Base-by-base conservation (phyloP, 2,888 invertebrate genomes). In the Torymus auratus region DNA sequence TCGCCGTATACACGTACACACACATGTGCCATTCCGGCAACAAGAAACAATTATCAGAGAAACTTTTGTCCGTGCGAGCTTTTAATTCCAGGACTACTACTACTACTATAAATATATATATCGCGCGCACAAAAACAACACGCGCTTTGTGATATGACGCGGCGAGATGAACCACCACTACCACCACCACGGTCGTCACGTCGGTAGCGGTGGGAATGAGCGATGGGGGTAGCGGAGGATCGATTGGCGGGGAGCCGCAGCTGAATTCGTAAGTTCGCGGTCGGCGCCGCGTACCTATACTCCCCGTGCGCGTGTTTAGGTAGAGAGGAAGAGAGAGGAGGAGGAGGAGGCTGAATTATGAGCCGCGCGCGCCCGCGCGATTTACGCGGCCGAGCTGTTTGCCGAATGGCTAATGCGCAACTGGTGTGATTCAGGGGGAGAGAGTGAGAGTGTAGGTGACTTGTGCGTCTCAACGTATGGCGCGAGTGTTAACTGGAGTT, bases 331-430 rank as follows among this genome's bases (percentile, higher is more conserved):
- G 13, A 53, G 53, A 28, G 53, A 28, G 67, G 15, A 28, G 20
- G 77, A 79, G 68, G 79, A 69, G 68, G 10, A 69, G 53, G 77
- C 82, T 86, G 83, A 87, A 86, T 86, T 87, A 87, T 86, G 85
- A 86, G 84, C 84, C 82, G 83, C 81, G 84, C 84, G 82, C 81
- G 82, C 85, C 84, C 83, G 85, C 83, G 84, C 85, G 86, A 87
- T 88, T 88, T 88, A 88, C 85, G 86, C 85, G 85, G 81, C 86
- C 84, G 76, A 84, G 85, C 84, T 86, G 85, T 87, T 86, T 86
- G 85, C 85, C 85, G 88, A 88, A 88, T 87, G 53, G 76, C 80
- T 76, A 80, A 76, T 76, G 81, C 17, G 85, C 84, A 81, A 82
- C 83, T 76, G 82, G 82, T 82, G 82, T 83, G 84, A 85, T 86